Percentiles rank a stretch among this genome's conserved stretches.
phyloP scores from a whole-genome alignment of 1,140 invertebrate species.

The Drosophila gunungcola region DNA sequence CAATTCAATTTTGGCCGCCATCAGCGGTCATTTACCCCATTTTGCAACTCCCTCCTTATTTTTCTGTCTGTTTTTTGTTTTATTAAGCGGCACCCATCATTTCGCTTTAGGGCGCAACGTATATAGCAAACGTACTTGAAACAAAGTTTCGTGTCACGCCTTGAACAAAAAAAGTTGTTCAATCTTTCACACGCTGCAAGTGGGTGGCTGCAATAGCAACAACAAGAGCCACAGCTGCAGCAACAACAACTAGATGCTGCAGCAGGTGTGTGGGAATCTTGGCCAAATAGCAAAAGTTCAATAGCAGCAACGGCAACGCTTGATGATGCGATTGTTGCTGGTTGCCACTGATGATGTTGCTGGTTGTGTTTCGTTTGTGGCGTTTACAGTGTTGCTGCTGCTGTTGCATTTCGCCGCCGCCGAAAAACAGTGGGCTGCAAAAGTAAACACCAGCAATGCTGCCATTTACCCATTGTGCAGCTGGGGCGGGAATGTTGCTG shows the following conservation, averaged over 20 bases:
- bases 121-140: conserved; percentile 47
- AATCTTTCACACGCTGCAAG: conserved; percentile 70
- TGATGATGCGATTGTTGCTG: conserved; percentile 37
- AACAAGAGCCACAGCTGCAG: conserved; percentile 2
- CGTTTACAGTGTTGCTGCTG: conserved; percentile 19
- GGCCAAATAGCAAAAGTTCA: conserved; percentile 79
- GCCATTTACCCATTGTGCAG: conserved; percentile 43
- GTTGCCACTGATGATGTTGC: conserved; percentile 15
- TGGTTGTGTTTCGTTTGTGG: not conserved
- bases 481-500: conserved; percentile 32
- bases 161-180: conserved; percentile 52
- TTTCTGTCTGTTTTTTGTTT: not conserved
- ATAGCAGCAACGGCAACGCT: conserved; percentile 62
- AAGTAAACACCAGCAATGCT: conserved; percentile 38
- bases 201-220: conserved; percentile 51
- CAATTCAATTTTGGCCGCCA: conserved; percentile 73
- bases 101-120: conserved; percentile 48
- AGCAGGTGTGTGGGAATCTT: conserved; percentile 78
- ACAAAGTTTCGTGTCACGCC: conserved; percentile 69
- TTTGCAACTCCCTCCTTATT: conserved; percentile 12
- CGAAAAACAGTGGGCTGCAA: conserved; percentile 27
- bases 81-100: not conserved
- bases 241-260: conserved; percentile 8
- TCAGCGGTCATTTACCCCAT: conserved; percentile 69
- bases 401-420: conserved; percentile 36